Base-by-base conservation (phyloP, 2,113 vertebrate species). In the Chinchilla lanigera region DNA sequence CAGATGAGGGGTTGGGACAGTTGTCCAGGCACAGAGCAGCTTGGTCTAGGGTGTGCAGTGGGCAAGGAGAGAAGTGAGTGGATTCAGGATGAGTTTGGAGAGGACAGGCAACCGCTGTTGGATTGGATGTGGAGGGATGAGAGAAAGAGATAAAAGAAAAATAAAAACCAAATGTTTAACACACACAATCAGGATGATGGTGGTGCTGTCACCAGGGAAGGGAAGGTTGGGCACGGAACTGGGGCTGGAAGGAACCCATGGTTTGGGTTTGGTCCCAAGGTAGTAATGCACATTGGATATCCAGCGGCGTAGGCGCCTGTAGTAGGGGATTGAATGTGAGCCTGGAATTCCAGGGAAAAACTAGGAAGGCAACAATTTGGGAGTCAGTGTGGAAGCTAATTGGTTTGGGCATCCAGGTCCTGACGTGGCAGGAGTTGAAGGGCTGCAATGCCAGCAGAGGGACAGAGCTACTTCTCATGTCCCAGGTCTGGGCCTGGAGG, bases 221-320 rank as follows among this genome's bases (percentile, higher is more conserved):
- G 14, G 63, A 22, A 41, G 69, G 26, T 14, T 9, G 12, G 12
- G 4, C 12, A 1, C 28, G 17, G 47, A 26, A 38, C 63, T 7
- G 17, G 30, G 22, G 41, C 8, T 44, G 35, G n/a, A 35, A 50
- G 47, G 19, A 17, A 65, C 16, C 17, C 41, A 33, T 4, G 35
- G 73, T 9, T 26, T 78, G 77, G 17, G 9, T 35, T 47, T 41
- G 22, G n/a, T 28, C 28, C 6, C 41, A 63, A 50, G 19, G 4
- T 87, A 84, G 87, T 44, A 17, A 44, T 17, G 14, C 24, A 7
- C 3, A 22, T 30, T 12, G 8, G 38, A 1, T 30, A 22, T 4
- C 17, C 1, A 24, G 0, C 7, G 38, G 13, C 54, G 12, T 5
- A 44, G 26, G 47, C 0, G 30, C 7, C 11, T 22, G 0, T 17